Base-by-base conservation (phyloP, 2,113 vertebrate species). In the Pachycephala philippinensis region DNA sequence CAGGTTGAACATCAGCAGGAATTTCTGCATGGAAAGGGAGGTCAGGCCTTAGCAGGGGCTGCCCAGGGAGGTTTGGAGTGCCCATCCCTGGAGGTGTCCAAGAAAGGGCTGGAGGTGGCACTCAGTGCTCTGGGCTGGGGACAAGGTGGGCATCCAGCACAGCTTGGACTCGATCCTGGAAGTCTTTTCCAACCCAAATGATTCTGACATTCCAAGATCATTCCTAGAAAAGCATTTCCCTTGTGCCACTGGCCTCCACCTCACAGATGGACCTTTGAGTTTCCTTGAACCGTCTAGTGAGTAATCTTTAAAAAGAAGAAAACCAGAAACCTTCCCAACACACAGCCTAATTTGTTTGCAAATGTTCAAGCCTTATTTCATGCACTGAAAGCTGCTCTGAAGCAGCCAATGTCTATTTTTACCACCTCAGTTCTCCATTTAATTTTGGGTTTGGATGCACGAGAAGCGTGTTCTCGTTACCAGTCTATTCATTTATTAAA, bases 371-470 rank as follows among this genome's bases (percentile, higher is more conserved):
- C 81, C 47, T 49, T 37, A 33, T 80, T 87, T 80, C 59, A n/a
- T 63, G 70, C 66, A 59, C 2, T 1, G 66, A 90, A 87, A 90
- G 54, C 49, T 27, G 1, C 49, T 90, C 59, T 72, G 70, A 83
- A 91, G 63, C 75, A 93, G 87, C 47, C 78, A 94, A 39, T 19
- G 13, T 72, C 77, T 93, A 47, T 89, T 94, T 95, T 94, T 75
- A 90, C 79, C 52, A 30, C 28, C 30, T 88, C 40, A 28, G 30
- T 81, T 90, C 87, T 82, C 88, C 69, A 33, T 89, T 92, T 89
- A 54, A 70, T 91, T 95, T 83, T 66, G 63, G 18, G 77, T 87
- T 88, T 78, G 71, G 64, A 42, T 56, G 56, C 33, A 66, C 68
- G 60, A 72, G 59, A 65, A 84, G 7, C 17, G 5, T 15, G 5